Percentiles rank a stretch among this genome's conserved stretches.
These are phyloP conservation scores for Laterallus jamaicensis DNA, from an alignment of 2,113 vertebrate species.

Conservation along the genomic window DNA sequence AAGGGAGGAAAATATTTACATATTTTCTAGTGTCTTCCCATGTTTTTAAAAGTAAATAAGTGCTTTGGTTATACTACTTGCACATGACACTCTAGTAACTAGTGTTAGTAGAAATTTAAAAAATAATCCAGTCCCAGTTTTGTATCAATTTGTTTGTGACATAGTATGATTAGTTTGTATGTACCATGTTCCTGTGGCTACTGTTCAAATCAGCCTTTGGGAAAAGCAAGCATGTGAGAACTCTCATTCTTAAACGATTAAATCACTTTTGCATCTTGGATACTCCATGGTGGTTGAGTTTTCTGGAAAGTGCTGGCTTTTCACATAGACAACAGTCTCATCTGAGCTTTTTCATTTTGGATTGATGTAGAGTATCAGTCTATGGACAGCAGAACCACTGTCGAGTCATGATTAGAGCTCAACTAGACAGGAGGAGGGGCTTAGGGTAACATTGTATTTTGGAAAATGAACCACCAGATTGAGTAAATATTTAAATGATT, in stretches of 20 bases:
- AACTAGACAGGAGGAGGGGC: background rate
- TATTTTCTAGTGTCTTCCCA: background rate
- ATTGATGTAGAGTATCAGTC: background rate
- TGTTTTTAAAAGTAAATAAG: background rate
- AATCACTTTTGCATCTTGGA: background rate
- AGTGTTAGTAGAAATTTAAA: background rate
- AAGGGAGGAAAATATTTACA: background rate
- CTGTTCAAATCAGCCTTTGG: background rate
- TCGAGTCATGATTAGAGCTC: background rate
- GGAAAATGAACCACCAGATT: background rate
- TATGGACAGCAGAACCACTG: background rate
- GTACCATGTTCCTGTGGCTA: background rate
- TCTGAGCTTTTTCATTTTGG: conserved; percentile 10
- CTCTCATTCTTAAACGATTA: background rate
- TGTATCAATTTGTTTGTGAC: background rate
- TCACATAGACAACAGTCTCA: background rate
- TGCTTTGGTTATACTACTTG: background rate
- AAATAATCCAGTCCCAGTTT: background rate
- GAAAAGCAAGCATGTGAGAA: background rate
- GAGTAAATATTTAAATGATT: background rate
- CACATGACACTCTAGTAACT: background rate
- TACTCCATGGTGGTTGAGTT: background rate
- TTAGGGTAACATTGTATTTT: background rate
- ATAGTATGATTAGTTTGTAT: background rate
- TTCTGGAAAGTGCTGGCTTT: background rate